Percentiles rank a stretch among this genome's conserved stretches.
phyloP scores from a whole-genome alignment of 2,797 vertebrate species.

The Tragopan temminckii region DNA sequence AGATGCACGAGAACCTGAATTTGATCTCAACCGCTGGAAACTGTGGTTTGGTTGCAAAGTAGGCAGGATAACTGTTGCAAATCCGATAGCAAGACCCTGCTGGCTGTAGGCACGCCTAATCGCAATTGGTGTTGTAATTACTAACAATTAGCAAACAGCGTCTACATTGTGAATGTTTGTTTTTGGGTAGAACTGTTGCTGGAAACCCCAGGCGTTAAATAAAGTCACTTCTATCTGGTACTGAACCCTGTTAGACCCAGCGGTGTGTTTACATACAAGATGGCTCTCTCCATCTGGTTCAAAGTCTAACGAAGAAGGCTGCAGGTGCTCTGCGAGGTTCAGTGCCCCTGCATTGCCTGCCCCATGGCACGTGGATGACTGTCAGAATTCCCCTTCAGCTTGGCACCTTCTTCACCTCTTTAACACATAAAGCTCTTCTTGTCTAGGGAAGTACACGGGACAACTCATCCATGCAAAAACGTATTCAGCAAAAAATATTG shows the following conservation, averaged over 20 bases:
- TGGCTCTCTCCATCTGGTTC: background rate
- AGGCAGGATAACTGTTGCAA: background rate
- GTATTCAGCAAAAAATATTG: background rate
- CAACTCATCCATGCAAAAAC: background rate
- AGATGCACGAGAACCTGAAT: accelerated
- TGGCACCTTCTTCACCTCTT: background rate
- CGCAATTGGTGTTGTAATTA: background rate
- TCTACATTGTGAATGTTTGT: background rate
- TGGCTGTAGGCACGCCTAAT: background rate
- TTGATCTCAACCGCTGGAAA: background rate
- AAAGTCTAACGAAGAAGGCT: background rate
- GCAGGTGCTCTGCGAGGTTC: background rate
- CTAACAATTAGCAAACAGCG: background rate
- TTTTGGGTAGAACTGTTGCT: background rate
- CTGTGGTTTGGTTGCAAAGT: background rate
- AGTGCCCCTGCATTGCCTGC: background rate
- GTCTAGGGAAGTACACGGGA: background rate
- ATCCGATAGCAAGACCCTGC: background rate
- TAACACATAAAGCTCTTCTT: background rate
- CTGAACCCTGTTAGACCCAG: background rate
- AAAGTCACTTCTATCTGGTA: background rate
- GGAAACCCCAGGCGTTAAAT: background rate
- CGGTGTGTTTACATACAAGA: background rate
- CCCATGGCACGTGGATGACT: accelerated
- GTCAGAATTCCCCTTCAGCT: background rate